Percentiles rank a stretch among this genome's conserved stretches.
Conservation (phyloP, 1,140 invertebrate species). For the Lepidurus couesii region DNA sequence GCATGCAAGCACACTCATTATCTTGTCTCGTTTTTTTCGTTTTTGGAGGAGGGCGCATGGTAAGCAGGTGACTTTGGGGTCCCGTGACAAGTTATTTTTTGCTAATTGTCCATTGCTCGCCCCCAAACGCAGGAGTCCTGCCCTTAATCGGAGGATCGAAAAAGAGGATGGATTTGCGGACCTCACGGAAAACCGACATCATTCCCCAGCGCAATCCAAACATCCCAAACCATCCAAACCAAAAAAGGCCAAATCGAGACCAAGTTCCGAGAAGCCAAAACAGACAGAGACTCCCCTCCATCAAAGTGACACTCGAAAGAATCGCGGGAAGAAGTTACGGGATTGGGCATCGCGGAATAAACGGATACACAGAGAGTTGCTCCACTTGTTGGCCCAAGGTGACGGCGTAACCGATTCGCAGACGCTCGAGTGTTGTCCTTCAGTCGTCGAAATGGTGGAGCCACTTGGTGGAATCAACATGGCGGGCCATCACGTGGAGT, state of each 20-base stretch:
- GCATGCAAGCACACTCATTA: background rate
- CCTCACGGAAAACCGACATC: background rate
- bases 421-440: slow-evolving; percentile 68
- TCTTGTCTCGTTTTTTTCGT: background rate
- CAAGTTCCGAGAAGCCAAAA: background rate
- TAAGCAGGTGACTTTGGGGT: background rate
- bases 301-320: background rate
- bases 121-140: background rate
- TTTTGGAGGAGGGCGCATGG: too few relatives aligned
- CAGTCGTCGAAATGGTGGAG: slow-evolving; percentile 65
- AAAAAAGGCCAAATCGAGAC: background rate
- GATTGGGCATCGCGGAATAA: background rate
- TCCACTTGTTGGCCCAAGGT: slow-evolving; percentile 2
- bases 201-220: background rate
- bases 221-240: background rate
- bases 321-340: background rate
- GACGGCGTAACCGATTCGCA: slow-evolving; percentile 12
- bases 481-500: slow-evolving; percentile 61
- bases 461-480: slow-evolving; percentile 68
- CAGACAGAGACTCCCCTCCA: background rate
- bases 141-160: background rate
- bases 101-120: background rate
- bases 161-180: background rate
- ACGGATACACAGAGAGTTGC: background rate
- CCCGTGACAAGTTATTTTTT: background rate